Conservation (phyloP, 2,888 invertebrate genomes). For the Leptinotarsa tumamoca region DNA sequence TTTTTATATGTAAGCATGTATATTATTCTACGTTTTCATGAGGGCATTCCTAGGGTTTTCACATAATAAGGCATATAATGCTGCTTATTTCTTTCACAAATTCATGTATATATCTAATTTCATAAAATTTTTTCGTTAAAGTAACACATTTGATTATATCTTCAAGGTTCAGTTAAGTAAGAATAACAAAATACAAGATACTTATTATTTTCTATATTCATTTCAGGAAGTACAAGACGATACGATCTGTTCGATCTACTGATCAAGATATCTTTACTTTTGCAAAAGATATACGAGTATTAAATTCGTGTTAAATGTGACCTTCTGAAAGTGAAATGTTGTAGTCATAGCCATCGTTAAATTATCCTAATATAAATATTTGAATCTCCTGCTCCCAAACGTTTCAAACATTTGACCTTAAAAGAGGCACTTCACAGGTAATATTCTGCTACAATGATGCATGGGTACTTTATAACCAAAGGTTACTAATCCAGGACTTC, state of each 20-base stretch:
- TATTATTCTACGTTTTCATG: too few species aligned
- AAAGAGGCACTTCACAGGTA: conserved; percentile 5
- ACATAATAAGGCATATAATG: too few species aligned
- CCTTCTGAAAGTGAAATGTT: conserved; percentile 3
- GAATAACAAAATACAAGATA: too few species aligned
- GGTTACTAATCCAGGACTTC: not conserved
- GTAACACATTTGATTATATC: too few species aligned
- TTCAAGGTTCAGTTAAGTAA: too few species aligned
- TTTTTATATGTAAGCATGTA: too few species aligned
- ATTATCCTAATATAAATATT: not conserved
- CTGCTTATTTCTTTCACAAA: too few species aligned
- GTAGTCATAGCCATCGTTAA: not conserved
- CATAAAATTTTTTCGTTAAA: too few species aligned
- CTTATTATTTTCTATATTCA: not conserved
- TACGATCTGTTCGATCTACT: not conserved
- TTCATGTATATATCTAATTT: too few species aligned
- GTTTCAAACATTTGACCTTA: not conserved
- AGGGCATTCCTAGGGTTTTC: too few species aligned
- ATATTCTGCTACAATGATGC: not conserved
- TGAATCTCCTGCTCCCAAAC: not conserved
- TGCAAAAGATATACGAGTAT: not conserved
- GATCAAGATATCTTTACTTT: not conserved
- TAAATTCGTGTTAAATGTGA: not conserved
- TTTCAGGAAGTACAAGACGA: not conserved
- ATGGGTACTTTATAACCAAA: not conserved